Base-by-base conservation (phyloP, 1,140 invertebrate species). In the Pinna nobilis region DNA sequence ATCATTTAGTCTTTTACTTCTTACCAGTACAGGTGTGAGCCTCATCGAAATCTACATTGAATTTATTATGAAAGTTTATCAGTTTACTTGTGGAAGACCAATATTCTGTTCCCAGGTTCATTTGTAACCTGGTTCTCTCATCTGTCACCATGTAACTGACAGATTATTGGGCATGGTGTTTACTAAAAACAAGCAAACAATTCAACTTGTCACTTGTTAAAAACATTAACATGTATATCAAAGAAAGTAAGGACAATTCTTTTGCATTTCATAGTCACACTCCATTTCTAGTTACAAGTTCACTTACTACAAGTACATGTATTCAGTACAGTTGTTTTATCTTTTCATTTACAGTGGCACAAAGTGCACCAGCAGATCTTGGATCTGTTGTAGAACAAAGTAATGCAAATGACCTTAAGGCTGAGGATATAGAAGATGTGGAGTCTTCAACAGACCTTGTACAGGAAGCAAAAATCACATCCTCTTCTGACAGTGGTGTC, bases 341-440 rank as follows among this genome's bases (percentile, higher is more conserved):
- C 7, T 28, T 41, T 63, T 25, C 37, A 23, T 37, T 63, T 70
- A 13, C 32, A 63, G 57, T 70, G 37, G 57, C 59, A 50, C 37
- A 37, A 35, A 71, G 69, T 71, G 69, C 69, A 7, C 59, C 69
- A 37, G 59, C 59, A 53, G 69, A 71, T 51, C 50, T 71, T 35
- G 69, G 28, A 13, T 67, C 64, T 20, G 23, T 32, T 15, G 32
- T 69, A 25, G 35, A 41, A 35, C 37, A 41, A 6, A 57, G 37
- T 7, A 61, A 61, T 15, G 59, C 51, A 1, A 53, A 69, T 15
- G 53, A 57, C 23, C 44, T 63, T n/a, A 67, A 32, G 30, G 25
- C 20, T 20, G 47, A 25, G 64, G 50, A 33, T 25, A 44, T 53
- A 32, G 20, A 49, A n/a, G 60, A 61, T 30, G 59, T 51, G 60